phyloP scores from a whole-genome alignment of 2,113 vertebrate species.

The Mandrillus leucophaeus region DNA sequence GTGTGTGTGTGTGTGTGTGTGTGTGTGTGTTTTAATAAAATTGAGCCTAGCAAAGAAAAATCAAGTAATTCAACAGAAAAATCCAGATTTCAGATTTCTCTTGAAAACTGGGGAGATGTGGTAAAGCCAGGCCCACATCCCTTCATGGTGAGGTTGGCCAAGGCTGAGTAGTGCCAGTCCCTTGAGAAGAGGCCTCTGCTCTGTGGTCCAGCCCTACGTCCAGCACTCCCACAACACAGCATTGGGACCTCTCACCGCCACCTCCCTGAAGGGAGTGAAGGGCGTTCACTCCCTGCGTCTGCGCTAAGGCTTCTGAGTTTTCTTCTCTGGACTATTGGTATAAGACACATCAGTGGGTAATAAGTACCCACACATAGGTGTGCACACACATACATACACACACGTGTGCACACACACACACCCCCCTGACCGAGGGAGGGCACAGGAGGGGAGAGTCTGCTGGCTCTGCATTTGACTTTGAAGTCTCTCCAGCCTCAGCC shows the following conservation, averaged over 20 bases:
- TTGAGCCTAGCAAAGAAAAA: neutral
- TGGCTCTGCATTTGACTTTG: neutral
- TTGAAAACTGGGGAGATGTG: neutral
- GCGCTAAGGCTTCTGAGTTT: neutral
- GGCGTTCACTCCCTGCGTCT: neutral
- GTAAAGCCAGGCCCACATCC: neutral
- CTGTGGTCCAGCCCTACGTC: neutral
- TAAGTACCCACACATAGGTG: too few relatives aligned
- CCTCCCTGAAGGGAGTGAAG: neutral
- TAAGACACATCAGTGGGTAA: neutral
- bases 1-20: neutral
- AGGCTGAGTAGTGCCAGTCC: neutral
- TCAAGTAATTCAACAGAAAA: neutral
- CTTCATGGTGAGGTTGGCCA: neutral
- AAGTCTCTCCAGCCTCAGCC: neutral
- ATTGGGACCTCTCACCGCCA: neutral
- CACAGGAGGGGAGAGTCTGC: neutral
- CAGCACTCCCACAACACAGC: neutral
- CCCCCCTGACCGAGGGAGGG: neutral
- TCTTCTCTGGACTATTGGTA: neutral
- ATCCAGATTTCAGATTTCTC: neutral
- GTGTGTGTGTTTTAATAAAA: neutral
- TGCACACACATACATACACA: too few relatives aligned
- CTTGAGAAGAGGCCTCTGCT: neutral
- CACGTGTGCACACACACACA: neutral